A percentile compares a stretch with the other conserved stretches of the same genome.
These are phyloP conservation scores for Ectropis crepuscularia DNA, from an alignment of 2,888 invertebrate genomes.

Conservation along the genomic window DNA sequence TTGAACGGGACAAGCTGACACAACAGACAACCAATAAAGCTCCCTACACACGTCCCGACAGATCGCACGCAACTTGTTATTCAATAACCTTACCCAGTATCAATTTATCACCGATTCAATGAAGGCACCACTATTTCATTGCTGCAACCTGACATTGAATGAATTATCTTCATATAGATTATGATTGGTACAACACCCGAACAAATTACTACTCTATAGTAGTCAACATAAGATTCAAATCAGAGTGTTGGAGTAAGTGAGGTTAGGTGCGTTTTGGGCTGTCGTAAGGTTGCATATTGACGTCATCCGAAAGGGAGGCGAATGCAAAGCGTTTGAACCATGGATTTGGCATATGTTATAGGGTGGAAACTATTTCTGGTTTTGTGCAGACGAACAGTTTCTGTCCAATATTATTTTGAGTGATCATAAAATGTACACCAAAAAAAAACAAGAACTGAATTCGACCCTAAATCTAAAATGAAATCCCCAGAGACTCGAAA, in stretches of 20 bases:
- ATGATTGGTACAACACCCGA: slow-evolving; percentile 35
- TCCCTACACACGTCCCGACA: slow-evolving; percentile 18
- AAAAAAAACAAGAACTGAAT: too few species aligned
- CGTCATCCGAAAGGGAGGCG: slow-evolving; percentile 82
- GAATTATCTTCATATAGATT: slow-evolving; percentile 54
- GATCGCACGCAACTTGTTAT: slow-evolving; percentile 75
- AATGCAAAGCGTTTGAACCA: slow-evolving; percentile 83
- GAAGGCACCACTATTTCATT: slow-evolving; percentile 83
- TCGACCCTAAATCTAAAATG: too few species aligned
- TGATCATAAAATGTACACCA: background rate
- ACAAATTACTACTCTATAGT: slow-evolving; percentile 30
- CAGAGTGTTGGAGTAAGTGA: slow-evolving; percentile 18
- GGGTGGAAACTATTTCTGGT: slow-evolving; percentile 70
- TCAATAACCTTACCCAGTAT: slow-evolving; percentile 80
- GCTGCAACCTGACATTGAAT: slow-evolving; percentile 73
- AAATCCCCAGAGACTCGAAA: too few species aligned
- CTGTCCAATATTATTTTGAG: background rate
- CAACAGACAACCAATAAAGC: slow-evolving; percentile 11
- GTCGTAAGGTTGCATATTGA: slow-evolving; percentile 74
- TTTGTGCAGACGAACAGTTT: slow-evolving; percentile 56
- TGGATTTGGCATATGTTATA: slow-evolving; percentile 85
- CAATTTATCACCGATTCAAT: slow-evolving; percentile 83
- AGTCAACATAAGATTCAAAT: background rate
- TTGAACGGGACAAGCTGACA: too few species aligned
- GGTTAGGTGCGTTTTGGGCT: slow-evolving; percentile 48